Percentiles rank a stretch among this genome's conserved stretches.
phyloP scores from a whole-genome alignment of 1,140 invertebrate species.

The Penaeus japonicus region DNA sequence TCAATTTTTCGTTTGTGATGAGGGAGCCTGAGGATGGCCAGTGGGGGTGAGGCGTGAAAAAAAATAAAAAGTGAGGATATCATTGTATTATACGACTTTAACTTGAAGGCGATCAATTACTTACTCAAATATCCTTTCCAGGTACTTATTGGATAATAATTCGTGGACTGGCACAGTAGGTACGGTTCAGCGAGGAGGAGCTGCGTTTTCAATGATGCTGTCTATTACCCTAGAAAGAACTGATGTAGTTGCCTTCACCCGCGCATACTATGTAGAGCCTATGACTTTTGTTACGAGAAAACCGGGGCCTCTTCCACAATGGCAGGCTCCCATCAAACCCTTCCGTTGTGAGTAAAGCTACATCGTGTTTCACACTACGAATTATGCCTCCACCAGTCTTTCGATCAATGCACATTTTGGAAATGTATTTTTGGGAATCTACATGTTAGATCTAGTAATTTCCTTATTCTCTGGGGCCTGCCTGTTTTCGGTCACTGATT shows the following conservation, averaged over 20 bases:
- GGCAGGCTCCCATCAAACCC: conserved; percentile 39
- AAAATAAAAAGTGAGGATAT: not conserved
- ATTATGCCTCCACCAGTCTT: no score
- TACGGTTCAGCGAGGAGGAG: conserved; percentile 14
- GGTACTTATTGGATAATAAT: conserved; percentile 27
- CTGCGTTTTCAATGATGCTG: conserved; percentile 39
- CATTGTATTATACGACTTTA: no score
- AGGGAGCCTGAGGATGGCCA: conserved; percentile 25
- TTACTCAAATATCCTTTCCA: not conserved
- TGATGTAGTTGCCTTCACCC: conserved; percentile 29
- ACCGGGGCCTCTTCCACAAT: conserved; percentile 26
- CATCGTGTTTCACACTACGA: no score
- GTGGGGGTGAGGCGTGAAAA: conserved; percentile 20
- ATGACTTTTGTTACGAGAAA: conserved; percentile 39
- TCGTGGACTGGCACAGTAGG: conserved; percentile 45
- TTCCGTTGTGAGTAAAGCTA: conserved; percentile 8
- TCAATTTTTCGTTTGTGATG: conserved; percentile 39
- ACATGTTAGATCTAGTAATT: no score
- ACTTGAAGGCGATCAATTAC: not conserved
- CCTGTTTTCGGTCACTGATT: no score
- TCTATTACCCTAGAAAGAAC: conserved; percentile 28
- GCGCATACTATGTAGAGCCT: conserved; percentile 37
- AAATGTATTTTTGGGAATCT: no score
- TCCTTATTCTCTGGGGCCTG: no score
- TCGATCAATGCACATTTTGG: no score